Evolutionary conservation across 2,113 vertebrate genomes (phyloP).

Genomic region (Callopanchax toddi): DNA sequence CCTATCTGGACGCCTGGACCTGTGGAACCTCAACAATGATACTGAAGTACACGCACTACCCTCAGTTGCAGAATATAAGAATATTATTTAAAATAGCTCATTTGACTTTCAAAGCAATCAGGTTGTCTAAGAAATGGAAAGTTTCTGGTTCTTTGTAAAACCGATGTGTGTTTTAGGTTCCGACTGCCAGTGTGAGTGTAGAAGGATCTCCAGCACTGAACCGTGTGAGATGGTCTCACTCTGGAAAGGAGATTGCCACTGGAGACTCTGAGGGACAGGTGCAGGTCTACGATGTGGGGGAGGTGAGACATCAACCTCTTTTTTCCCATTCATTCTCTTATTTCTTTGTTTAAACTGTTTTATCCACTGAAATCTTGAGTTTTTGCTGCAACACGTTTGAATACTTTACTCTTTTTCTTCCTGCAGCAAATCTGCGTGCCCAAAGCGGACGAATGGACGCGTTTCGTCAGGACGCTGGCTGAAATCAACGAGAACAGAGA

Average conservation of each 20-base stretch:
- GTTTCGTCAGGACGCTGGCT: slow-evolving; percentile 91
- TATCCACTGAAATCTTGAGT: neutral
- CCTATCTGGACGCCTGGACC: slow-evolving; percentile 91
- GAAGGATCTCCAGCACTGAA: slow-evolving; percentile 95
- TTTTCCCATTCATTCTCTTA: too few relatives aligned
- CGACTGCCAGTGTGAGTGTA: slow-evolving; percentile 92
- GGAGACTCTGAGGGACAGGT: slow-evolving; percentile 97
- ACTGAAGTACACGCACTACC: slow-evolving; percentile 85
- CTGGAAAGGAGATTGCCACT: slow-evolving; percentile 96
- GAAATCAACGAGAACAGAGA: slow-evolving; percentile 96
- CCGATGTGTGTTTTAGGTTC: slow-evolving; percentile 82
- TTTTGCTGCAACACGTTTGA: neutral
- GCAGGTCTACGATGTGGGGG: slow-evolving; percentile 95
- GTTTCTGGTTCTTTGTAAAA: neutral
- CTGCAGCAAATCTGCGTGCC: slow-evolving; percentile 95
- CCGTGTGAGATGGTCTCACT: slow-evolving; percentile 93
- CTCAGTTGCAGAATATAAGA: neutral
- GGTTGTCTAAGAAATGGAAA: neutral
- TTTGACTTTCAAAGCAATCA: too few relatives aligned
- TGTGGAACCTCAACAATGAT: slow-evolving; percentile 99
- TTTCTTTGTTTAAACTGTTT: too few relatives aligned
- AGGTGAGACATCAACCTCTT: slow-evolving; percentile 80
- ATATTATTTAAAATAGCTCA: neutral
- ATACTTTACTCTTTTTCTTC: accelerated
- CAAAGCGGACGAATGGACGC: slow-evolving; percentile 94